Evolutionary conservation across 2,888 invertebrate species (phyloP), one percentile per base, ranked within the genome.

Genomic region (Heliconius cydno): DNA sequence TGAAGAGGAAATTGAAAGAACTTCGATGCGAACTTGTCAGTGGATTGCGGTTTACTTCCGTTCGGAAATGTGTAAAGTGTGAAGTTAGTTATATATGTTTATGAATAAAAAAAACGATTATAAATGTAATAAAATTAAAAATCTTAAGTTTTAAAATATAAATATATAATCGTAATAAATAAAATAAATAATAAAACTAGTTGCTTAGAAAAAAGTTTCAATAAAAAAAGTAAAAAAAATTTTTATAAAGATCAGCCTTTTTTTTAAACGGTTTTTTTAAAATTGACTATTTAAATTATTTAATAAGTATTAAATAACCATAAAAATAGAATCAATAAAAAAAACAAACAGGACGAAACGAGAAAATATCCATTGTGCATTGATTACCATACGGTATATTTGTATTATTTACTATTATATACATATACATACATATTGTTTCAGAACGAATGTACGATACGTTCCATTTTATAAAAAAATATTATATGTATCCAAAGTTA

Each of bases 1-100:
- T 88, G 88, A 84, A 91, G 91, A 94, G 92, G 91, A 89, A 92
- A 89, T 86, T 85, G 85, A 93, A 94, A 94, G 92, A 91, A 90
- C 89, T 87, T 87, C 90, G 90, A 91, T 75, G 25, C 87, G 89
- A 90, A 90, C 86, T 80, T 88, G 85, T 86, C 41, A 70, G 75
- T 82, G 76, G 63, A 76, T 81, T 74, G 66, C 78, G 67, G 57
- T 77, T 84, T 77, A 71, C 25, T 79, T 82, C 71, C 80, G 84
- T 85, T 83, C 81, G 72, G 80, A 83, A 84, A 83, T 57, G 28
- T n/a, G 60, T 13, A 28, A 6, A 7, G 57, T 77, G 65, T 70
- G 82, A 82, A 82, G 78, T 76, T 81, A 78, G 80, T n/a, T 57
- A 60, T 60, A n/a, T n/a, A n/a, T 3, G 60, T 12, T 10, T n/a